phyloP scores from a whole-genome alignment of 1,140 invertebrate species.

The Epicauta chinensis region DNA sequence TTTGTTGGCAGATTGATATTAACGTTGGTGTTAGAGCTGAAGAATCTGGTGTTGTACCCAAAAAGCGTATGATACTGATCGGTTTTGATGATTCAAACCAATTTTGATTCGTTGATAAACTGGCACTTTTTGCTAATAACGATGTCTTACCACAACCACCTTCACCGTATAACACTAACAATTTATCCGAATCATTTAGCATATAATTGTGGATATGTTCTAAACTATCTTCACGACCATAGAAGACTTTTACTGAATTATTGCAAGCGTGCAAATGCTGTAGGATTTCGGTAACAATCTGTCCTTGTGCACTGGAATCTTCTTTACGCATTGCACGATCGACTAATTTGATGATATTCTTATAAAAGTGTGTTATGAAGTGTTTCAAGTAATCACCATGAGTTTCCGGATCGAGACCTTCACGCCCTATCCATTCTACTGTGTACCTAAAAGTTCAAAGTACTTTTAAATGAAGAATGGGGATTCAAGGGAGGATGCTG shows the following conservation, averaged over 20 bases:
- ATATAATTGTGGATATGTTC: conserved; percentile 81
- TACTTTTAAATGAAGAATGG: too few species aligned
- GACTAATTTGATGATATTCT: conserved; percentile 87
- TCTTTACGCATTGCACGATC: conserved; percentile 93
- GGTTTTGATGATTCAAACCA: conserved; percentile 74
- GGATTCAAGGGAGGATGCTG: too few species aligned
- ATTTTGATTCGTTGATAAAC: conserved; percentile 59
- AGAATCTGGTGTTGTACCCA: conserved; percentile 95
- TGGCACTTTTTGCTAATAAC: conserved; percentile 86
- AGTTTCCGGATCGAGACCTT: conserved; percentile 87
- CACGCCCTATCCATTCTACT: conserved; percentile 94
- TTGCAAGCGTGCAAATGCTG: conserved; percentile 96
- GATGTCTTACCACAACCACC: conserved; percentile 97
- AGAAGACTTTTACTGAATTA: conserved; percentile 94
- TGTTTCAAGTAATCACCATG: conserved; percentile 92
- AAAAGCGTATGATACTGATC: conserved; percentile 84
- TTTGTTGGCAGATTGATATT: conserved; percentile 92
- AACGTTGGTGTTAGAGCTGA: conserved; percentile 90
- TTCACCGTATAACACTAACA: conserved; percentile 90
- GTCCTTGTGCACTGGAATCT: conserved; percentile 86
- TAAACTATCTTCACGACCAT: conserved; percentile 85
- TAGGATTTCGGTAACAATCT: conserved; percentile 92
- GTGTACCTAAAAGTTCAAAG: conserved; percentile 62
- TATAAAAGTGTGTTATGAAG: conserved; percentile 94
- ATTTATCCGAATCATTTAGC: conserved; percentile 75